Evolutionary conservation across 2,797 vertebrate species (phyloP).

Genomic region (Pygocentrus nattereri): DNA sequence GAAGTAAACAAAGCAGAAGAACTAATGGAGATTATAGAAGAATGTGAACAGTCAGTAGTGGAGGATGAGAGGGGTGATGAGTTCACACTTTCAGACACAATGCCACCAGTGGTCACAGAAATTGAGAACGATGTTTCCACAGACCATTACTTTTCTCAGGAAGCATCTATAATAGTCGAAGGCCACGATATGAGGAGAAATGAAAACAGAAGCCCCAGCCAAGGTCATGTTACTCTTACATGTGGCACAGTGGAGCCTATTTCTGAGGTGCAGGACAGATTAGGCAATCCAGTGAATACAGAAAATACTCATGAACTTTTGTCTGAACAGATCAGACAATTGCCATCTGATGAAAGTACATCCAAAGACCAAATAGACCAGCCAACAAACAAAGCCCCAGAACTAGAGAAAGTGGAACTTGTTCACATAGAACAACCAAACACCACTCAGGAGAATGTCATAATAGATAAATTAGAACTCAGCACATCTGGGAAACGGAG

Average conservation of each 20-base stretch:
- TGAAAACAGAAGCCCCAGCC: not conserved
- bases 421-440: too few relatives aligned
- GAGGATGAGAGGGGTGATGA: not conserved
- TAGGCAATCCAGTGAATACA: not conserved
- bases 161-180: not conserved
- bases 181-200: not conserved
- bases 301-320: not conserved
- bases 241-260: not conserved
- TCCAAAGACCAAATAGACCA: not conserved
- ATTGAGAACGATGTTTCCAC: not conserved
- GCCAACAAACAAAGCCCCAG: constrained; percentile 39
- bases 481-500: too few relatives aligned
- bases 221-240: constrained; percentile 2
- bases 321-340: not conserved
- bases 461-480: too few relatives aligned
- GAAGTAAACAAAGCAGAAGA: not conserved
- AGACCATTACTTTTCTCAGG: not conserved
- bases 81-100: not conserved
- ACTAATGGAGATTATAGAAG: not conserved
- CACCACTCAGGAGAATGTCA: too few relatives aligned
- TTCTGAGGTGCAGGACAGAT: not conserved
- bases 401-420: too few relatives aligned
- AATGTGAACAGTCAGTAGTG: not conserved
- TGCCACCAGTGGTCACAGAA: not conserved
- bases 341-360: not conserved